A percentile compares a stretch with the other conserved stretches of the same genome.
These are phyloP conservation scores for Etheostoma cragini DNA, from an alignment of 2,113 vertebrate genomes.

Conservation along the genomic window DNA sequence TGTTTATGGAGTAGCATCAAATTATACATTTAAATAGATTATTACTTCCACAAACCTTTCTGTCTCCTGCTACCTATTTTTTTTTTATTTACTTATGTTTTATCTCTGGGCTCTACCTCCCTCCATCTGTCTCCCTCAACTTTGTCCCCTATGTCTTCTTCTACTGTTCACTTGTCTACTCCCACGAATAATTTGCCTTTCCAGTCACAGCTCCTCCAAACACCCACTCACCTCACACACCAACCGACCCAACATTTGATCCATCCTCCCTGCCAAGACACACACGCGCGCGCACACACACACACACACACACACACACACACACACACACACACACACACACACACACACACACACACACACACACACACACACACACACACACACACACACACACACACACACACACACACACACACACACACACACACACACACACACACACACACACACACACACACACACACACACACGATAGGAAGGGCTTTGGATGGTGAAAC, in stretches of 20 bases:
- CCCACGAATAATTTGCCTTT: slow-evolving; percentile 59
- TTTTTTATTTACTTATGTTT: neutral
- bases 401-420: slow-evolving; percentile 24
- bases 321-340: slow-evolving; percentile 15
- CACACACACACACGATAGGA: slow-evolving; percentile 21
- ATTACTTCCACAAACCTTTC: neutral
- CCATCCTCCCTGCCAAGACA: slow-evolving; percentile 27
- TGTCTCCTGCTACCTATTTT: neutral
- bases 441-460: slow-evolving; percentile 28
- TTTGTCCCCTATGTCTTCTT: slow-evolving; percentile 32
- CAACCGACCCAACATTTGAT: slow-evolving; percentile 54
- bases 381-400: slow-evolving; percentile 1
- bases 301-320: slow-evolving; percentile 19
- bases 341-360: slow-evolving; percentile 25
- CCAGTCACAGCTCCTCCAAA: slow-evolving; percentile 47
- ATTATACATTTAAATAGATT: neutral
- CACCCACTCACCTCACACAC: slow-evolving; percentile 70
- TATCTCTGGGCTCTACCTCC: slow-evolving; percentile 20
- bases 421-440: slow-evolving; percentile 2
- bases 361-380: slow-evolving; percentile 23
- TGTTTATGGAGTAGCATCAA: neutral
- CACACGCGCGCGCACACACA: slow-evolving; percentile 22
- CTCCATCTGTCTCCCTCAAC: slow-evolving; percentile 59
- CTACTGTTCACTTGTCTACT: slow-evolving; percentile 39
- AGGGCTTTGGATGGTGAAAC: slow-evolving; percentile 69